Evolutionary conservation across 2,888 invertebrate genomes (phyloP), one percentile per base, ranked within the genome.

Genomic region (Brachynemurus nebulosus): DNA sequence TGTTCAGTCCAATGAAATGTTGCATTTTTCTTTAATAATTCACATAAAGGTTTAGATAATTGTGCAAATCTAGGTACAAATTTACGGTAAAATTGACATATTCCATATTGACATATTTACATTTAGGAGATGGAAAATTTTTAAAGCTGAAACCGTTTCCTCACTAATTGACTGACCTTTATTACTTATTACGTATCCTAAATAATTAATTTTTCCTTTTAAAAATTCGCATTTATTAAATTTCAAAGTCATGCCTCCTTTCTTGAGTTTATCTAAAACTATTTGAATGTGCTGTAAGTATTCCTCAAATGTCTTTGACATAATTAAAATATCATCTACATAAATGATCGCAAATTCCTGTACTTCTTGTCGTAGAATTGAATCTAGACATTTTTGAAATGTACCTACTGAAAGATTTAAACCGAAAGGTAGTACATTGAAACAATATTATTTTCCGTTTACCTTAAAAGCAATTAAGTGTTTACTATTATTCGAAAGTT

Each of bases 381-480:
- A 3, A 7, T 39, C 9, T 23, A 45, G 7, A 30, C 36, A 2
- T 17, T 40, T 17, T 3, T 19, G 30, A 33, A 46, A 46, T 16
- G 27, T 18, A 2, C 19, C 27, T 8, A 46, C 46, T 9, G 43
- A 23, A 14, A 42, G 23, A 2, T 20, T 39, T 12, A 47, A n/a
- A n/a, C n/a, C n/a, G n/a, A n/a, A n/a, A n/a, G n/a, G n/a, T n/a
- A n/a, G n/a, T n/a, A n/a, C n/a, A 16, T 12, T 21, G 17, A 47
- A 47, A 1, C 18, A 12, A 19, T 45, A 47, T 2, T 19, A 37
- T 3, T 35, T 2, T 14, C 44, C 38, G 9, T 47, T 33, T 18
- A 27, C 17, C 4, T 20, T 2, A 20, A 47, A 47, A 7, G 37
- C 45, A 1, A 45, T 47, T 14, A 21, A 47, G 34, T 45, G 17